Base-by-base conservation (phyloP, 37 sponge, comb jelly and placozoan genomes). In the Crambe crambe region DNA sequence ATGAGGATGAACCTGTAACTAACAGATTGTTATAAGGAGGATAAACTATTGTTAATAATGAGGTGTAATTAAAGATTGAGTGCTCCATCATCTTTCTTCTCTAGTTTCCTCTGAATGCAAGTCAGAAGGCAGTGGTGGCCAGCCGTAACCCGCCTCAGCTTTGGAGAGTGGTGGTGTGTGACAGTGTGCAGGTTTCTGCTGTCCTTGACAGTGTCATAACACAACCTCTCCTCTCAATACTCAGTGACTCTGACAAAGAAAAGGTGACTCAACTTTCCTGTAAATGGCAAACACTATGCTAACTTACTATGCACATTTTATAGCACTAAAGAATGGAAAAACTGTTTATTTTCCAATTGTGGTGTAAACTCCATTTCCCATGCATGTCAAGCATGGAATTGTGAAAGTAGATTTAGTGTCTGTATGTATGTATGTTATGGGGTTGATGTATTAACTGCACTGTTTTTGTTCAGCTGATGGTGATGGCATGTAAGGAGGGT, bases 381-480 rank as follows among this genome's bases (percentile, higher is more conserved):
- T 22, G 9, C 56, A 54, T 54, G 56, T 20, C 56, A 20, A 54
- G 10, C 56, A 54, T n/a, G n/a, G n/a, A n/a, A n/a, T n/a, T n/a
- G n/a, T n/a, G n/a, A n/a, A n/a, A n/a, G n/a, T n/a, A n/a, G n/a
- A n/a, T n/a, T n/a, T n/a, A n/a, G n/a, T n/a, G n/a, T n/a, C n/a
- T n/a, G n/a, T n/a, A n/a, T n/a, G n/a, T n/a, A n/a, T n/a, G n/a
- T n/a, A n/a, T n/a, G n/a, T n/a, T n/a, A n/a, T n/a, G n/a, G n/a
- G n/a, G n/a, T n/a, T n/a, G n/a, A n/a, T n/a, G n/a, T n/a, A n/a
- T n/a, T n/a, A n/a, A n/a, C n/a, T n/a, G n/a, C n/a, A n/a, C n/a
- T n/a, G n/a, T n/a, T n/a, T n/a, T n/a, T n/a, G n/a, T n/a, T n/a
- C 58, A 89, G 89, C 32, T 83, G 37, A 51, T 82, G 15, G 66